Base-by-base conservation (phyloP, 2,797 vertebrate genomes). In the Gadopsis bispinosus region DNA sequence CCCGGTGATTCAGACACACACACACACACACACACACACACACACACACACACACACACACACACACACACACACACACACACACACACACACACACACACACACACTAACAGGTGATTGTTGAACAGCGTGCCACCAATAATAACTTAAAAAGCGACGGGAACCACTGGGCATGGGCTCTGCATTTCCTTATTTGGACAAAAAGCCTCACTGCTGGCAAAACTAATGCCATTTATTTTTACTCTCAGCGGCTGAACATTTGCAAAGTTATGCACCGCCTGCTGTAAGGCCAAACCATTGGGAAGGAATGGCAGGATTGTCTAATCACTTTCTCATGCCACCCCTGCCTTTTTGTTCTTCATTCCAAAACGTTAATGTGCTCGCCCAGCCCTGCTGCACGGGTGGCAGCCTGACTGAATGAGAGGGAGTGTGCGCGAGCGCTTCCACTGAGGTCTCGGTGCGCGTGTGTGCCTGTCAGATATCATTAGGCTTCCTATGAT, bases 401-500 rank as follows among this genome's bases (percentile, higher is more conserved):
- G 83, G 67, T 72, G 83, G 74, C 81, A 86, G 77, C 73, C 35
- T 83, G 84, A 87, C 84, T 83, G 80, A 89, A 73, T 69, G 75
- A 82, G 54, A 54, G 41, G 1, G n/a, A 20, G 59, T 62, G 61
- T 70, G 62, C 35, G 75, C 68, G 77, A 56, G 76, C 63, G 71
- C n/a, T 59, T 74, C 63, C 47, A 69, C 19, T 45, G 56, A 87
- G 64, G 83, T 73, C 22, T 41, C 17, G 69, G 67, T 73, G 81
- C 80, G 79, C 51, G 83, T 80, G 77, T 73, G 82, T 65, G 81
- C 73, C 78, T 79, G 91, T 92, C 91, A 83, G 88, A 90, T 77
- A 87, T 85, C 83, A 93, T 94, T 90, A 92, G 89, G 75, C 88
- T 77, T 91, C 69, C 81, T 79, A 84, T 92, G 92, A 93, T 93